A percentile compares a stretch with the other conserved stretches of the same genome.
These are phyloP conservation scores for Plecotus auritus DNA, from an alignment of 2,113 vertebrate species.

Conservation along the genomic window DNA sequence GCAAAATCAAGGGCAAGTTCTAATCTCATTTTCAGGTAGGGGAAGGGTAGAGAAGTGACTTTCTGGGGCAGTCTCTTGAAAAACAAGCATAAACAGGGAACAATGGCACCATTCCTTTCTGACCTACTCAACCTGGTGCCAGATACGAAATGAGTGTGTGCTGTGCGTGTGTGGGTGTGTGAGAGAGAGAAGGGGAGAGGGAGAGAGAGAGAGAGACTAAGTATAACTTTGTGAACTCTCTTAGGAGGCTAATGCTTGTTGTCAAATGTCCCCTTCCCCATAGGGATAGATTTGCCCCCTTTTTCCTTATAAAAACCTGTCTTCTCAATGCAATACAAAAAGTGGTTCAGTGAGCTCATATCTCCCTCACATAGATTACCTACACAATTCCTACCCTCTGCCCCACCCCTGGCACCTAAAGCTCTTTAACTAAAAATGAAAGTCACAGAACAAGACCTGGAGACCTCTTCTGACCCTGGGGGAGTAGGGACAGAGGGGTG, in stretches of 20 bases:
- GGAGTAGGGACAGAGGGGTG: not conserved
- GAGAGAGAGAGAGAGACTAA: conserved; percentile 23
- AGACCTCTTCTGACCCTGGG: not conserved
- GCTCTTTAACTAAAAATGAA: conserved; percentile 23
- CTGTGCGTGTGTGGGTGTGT: not conserved
- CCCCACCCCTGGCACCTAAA: not conserved
- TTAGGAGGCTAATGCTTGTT: conserved; percentile 82
- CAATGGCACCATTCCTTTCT: conserved; percentile 54
- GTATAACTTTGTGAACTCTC: conserved; percentile 82
- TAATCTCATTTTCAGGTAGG: conserved; percentile 83
- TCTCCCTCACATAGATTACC: not conserved
- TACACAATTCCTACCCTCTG: not conserved
- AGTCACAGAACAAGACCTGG: not conserved
- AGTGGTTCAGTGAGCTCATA: conserved; percentile 36
- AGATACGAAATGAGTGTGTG: conserved; percentile 47
- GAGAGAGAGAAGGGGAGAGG: not conserved
- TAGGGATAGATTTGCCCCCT: conserved; percentile 76
- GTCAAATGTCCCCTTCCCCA: conserved; percentile 77
- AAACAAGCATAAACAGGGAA: conserved; percentile 56
- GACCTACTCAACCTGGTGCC: conserved; percentile 56
- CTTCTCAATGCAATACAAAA: conserved; percentile 76
- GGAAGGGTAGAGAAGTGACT: conserved; percentile 67
- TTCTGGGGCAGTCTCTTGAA: conserved; percentile 67
- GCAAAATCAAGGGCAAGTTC: conserved; percentile 79
- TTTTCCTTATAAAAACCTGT: conserved; percentile 71